Evolutionary conservation across 2,888 invertebrate genomes (phyloP), one percentile per base, ranked within the genome.

Genomic region (Psylliodes chrysocephalus): DNA sequence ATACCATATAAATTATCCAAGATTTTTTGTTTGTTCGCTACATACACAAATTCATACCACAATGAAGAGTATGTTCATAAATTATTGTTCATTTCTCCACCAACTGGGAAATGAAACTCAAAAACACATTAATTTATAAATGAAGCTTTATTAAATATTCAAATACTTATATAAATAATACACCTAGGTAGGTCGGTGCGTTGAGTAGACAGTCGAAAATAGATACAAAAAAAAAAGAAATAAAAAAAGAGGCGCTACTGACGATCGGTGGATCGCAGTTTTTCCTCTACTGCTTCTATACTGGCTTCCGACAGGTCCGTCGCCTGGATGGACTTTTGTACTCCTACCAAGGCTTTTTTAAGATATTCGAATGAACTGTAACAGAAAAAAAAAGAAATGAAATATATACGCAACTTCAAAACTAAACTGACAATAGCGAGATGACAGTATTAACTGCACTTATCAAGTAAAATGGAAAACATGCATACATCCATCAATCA

Each of bases 301-400:
- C 94, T 94, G 73, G 95, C 94, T 86, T 97, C 97, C 74, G 95
- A 92, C 79, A 94, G 88, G 84, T 97, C 96, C 80, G 95, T 96
- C 80, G 96, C 96, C 86, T 95, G 97, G 84, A 97, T 94, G 87
- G 95, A 96, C 88, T 96, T 96, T 86, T 95, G 95, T 75, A 98
- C 94, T 79, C 97, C 97, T 70, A 95, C 95, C 82, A 99, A 87
- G 67, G 96, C 94, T 84, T 96, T 95, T 88, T 97, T 98, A 83
- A 99, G 88, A 79, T 97, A 97, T 85, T 97, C 96, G 82, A 98
- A 98, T 77, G 97, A 97, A 88, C 96, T 96, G 74, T 3, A 79
- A 83, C 88, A 89, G 84, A 91, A 91, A 82, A 90, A 44, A 30
- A 18, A 17, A n/a, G n/a, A n/a, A n/a, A n/a, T n/a, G n/a, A n/a